Base-by-base conservation (phyloP, 1,140 invertebrate species). In the Saxidomus purpurata region DNA sequence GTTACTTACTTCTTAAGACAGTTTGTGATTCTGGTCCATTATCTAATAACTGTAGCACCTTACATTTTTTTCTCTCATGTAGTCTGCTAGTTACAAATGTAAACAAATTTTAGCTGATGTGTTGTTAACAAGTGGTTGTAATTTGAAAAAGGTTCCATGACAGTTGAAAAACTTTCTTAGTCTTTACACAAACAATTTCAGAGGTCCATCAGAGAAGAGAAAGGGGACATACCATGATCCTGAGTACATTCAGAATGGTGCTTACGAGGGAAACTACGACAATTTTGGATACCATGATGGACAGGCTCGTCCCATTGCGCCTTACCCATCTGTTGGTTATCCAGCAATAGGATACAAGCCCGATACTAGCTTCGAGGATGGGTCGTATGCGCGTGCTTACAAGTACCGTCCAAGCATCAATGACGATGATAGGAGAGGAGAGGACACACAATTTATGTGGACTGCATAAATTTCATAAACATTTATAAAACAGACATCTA, bases 361-460 rank as follows among this genome's bases (percentile, higher is more conserved):
- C 34, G 80, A 82, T 31, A 38, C 52, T 0, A 82, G 80, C 22
- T 82, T 82, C 28, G 80, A 82, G 19, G 80, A 55, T 25, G 55
- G 36, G 2, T 11, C 80, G 25, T 55, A 38, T 25, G n/a, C 25
- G 11, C 2, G 36, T n/a, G 19, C 80, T 59, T 79, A 79, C 49
- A 79, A 49, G 49, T 79, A 40, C 36, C 43, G 76, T 31, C 76
- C 47, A 1, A 79, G 76, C 47, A 55, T 79, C 19, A 8, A 28
- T n/a, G 28, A 1, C 19, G 76, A 79, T 55, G 76, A 79, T 17
- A 25, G 25, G 4, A 9, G 28, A 38, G 17, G 19, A 1, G 67
- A 71, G 2, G 67, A 71, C 2, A 8, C 67, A 0, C 47, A n/a
- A 3, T 79, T 52, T 36, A 31, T 79, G 0, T 79, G 76, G 76